Base-by-base conservation (phyloP, 2,888 invertebrate species). In the Tridacna crocea region DNA sequence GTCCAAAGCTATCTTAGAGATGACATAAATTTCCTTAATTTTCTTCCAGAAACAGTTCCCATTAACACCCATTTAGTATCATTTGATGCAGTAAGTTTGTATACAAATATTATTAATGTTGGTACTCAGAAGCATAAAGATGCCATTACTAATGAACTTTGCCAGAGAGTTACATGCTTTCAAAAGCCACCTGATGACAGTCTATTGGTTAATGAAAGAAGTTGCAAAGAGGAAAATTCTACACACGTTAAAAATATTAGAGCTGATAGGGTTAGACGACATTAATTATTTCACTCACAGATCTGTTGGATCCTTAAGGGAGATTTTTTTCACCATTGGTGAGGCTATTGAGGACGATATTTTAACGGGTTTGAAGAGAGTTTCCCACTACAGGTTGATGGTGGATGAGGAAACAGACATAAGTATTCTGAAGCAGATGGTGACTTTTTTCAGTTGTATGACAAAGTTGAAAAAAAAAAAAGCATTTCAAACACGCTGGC, bases 141-240 rank as follows among this genome's bases (percentile, higher is more conserved):
- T 78, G 73, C 72, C 48, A 36, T 78, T n/a, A 22, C 72, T 4
- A 51, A 72, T 15, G 63, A 78, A 27, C 22, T 78, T 12, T 12
- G 19, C 17, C 78, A 78, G 47, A 70, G 77, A 48, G 72, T 58
- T 15, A 72, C 77, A n/a, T 55, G 11, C 26, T 77, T 77, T 72
- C 77, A 77, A 61, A 77, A 77, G 61, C 72, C 58, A 72, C 55
- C 60, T 72, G 22, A 60, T 27, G 27, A 74, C 12, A 22, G 27
- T 77, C 26, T 77, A 72, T 72, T 77, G 72, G 72, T 6, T 77
- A 12, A 46, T 61, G 2, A 77, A 77, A 72, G 77, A 77, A 77
- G 11, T 77, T 26, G 47, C 77, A 22, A 77, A 77, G 13, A 77
- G 46, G n/a, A 77, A 77, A 47, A 22, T 46, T n/a, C 55, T 13